Evolutionary conservation across 2,888 invertebrate species (phyloP), one percentile per base, ranked within the genome.

Genomic region (Ophonus ardosiacus): DNA sequence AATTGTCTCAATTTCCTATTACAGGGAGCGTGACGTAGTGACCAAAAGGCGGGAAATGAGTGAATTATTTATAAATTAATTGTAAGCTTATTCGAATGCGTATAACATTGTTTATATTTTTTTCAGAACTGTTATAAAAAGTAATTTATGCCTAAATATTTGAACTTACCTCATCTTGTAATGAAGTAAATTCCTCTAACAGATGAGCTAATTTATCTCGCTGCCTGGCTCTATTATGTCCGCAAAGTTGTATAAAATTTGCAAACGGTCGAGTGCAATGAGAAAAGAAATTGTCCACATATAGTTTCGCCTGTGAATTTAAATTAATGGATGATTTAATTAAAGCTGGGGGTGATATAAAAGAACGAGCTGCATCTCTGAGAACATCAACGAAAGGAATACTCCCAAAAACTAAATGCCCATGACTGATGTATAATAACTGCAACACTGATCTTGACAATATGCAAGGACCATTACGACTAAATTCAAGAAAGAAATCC

Each of bases 401-500:
- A 24, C 92, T 91, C 17, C 94, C 94, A 88, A 94, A 93, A n/a
- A 94, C 92, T 74, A 88, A 86, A 56, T 87, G 87, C 68, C 90
- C 88, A 87, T 91, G 90, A 82, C 93, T 93, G 85, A 96, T 93
- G 90, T 97, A 97, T 40, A 97, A 92, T 86, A 96, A 93, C 90
- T 98, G 98, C 4, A 98, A 92, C 57, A 98, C 95, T 68, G 98
- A 98, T 82, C 99, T 94, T 0, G 98, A 98, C 7, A 99, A 93
- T 85, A 98, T 97, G 91, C 98, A 98, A 0, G 98, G 97, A 0
- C 94, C 94, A 86, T 94, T 94, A 88, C 95, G 95, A 89, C 98
- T 98, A 91, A 98, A 98, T 89, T 98, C 97, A 90, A 97, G 95
- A 91, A 98, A 98, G 91, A 98, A 97, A 90, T 98, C 98, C 97